Percentiles rank a stretch among this genome's conserved stretches.
Conservation (phyloP, 2,888 invertebrate genomes). For the Caenorhabditis sp. region DNA sequence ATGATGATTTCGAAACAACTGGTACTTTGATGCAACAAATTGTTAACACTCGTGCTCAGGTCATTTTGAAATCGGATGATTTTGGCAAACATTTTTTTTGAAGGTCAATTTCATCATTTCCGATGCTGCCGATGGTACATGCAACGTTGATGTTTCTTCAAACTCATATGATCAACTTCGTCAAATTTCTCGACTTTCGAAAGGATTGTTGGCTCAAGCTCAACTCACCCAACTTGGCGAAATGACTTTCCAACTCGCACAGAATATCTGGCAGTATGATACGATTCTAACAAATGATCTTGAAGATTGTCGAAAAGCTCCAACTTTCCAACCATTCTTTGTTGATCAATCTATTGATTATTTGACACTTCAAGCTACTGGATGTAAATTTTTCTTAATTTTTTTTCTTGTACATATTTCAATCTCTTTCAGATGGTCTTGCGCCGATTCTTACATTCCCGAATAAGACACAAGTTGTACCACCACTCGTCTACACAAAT, state of each 20-base stretch:
- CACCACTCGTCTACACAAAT: conserved; percentile 17
- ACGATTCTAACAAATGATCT: conserved; percentile 52
- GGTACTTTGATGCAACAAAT: conserved; percentile 40
- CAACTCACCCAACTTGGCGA: conserved; percentile 28
- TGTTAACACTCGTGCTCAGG: conserved; percentile 29
- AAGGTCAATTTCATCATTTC: conserved; percentile 44
- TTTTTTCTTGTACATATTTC: too few species aligned
- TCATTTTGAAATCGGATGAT: not conserved
- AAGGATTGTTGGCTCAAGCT: conserved; percentile 38
- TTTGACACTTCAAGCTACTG: conserved; percentile 44
- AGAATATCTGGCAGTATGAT: conserved; percentile 26
- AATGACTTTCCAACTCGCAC: conserved; percentile 24
- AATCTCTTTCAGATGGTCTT: conserved; percentile 25
- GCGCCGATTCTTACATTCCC: conserved; percentile 34
- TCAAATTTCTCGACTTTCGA: conserved; percentile 16
- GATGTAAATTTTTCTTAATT: conserved; percentile 29
- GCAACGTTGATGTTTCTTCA: conserved; percentile 44
- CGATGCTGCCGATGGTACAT: conserved; percentile 35
- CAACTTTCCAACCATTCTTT: conserved; percentile 54
- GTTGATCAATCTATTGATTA: conserved; percentile 49
- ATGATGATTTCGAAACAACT: conserved; percentile 36
- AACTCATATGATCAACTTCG: conserved; percentile 20
- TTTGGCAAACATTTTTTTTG: not conserved
- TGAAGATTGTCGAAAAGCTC: conserved; percentile 56
- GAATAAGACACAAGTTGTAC: conserved; percentile 24